These are phyloP conservation scores for Quiscalus mexicanus DNA, from an alignment of 2,113 vertebrate genomes.

Conservation along the genomic window DNA sequence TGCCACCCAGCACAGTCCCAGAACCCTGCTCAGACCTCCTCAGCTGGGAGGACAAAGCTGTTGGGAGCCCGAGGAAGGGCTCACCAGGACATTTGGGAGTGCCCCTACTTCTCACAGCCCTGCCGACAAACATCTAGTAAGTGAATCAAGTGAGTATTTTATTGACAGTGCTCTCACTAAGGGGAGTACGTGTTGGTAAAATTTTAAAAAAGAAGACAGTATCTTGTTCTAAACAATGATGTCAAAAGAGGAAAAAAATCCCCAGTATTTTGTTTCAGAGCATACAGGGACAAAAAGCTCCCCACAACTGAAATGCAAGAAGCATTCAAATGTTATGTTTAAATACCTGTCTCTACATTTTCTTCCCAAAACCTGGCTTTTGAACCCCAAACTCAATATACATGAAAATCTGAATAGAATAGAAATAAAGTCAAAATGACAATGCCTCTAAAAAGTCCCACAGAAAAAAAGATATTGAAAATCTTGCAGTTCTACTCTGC, in stretches of 20 bases:
- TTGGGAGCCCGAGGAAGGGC: background rate
- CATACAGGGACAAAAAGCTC: background rate
- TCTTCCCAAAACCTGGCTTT: background rate
- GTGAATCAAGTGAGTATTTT: background rate
- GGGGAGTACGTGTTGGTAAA: background rate
- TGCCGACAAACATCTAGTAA: background rate
- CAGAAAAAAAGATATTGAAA: background rate
- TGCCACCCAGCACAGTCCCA: background rate
- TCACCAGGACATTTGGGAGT: fast-evolving
- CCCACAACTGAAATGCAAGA: background rate
- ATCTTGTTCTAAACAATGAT: background rate
- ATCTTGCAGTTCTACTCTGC: background rate
- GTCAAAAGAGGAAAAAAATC: background rate
- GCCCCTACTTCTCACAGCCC: background rate
- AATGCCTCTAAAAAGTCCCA: background rate
- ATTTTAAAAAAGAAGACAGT: background rate
- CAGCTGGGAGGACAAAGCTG: background rate
- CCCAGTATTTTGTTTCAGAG: background rate
- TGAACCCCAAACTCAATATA: background rate
- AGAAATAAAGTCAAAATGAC: background rate
- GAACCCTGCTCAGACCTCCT: background rate
- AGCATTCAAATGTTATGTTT: background rate
- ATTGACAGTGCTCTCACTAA: background rate
- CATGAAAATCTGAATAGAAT: background rate
- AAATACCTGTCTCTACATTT: background rate